Conservation (phyloP, 2,888 invertebrate genomes). For the Phyllotreta cruciferae region DNA sequence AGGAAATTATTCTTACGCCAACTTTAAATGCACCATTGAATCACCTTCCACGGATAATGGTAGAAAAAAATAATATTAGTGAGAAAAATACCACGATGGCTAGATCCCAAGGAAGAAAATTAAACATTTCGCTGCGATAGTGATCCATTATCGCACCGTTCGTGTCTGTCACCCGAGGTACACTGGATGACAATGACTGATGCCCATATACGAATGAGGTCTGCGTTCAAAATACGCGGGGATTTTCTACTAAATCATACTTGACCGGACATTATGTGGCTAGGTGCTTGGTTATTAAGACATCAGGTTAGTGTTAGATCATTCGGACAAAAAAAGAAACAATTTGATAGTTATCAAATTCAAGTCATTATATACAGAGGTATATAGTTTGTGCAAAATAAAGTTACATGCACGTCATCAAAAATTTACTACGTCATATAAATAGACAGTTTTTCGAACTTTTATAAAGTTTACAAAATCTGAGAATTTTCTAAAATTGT, state of each 20-base stretch:
- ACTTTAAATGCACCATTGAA: neutral
- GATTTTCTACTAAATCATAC: constrained; percentile 20
- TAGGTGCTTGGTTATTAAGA: constrained; percentile 7
- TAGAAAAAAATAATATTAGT: constrained; percentile 40
- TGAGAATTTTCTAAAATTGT: too few relatives aligned
- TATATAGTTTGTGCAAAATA: too few relatives aligned
- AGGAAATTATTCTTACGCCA: too few relatives aligned
- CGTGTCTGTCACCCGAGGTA: constrained; percentile 51
- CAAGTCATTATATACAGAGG: too few relatives aligned
- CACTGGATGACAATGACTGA: constrained; percentile 52
- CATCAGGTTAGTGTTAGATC: constrained; percentile 2
- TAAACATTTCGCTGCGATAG: constrained; percentile 47
- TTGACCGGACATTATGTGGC: neutral
- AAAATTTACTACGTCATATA: too few relatives aligned
- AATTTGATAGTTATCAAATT: too few relatives aligned
- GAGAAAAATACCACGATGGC: constrained; percentile 40
- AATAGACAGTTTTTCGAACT: too few relatives aligned
- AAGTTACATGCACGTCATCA: too few relatives aligned
- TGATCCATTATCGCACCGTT: constrained; percentile 54
- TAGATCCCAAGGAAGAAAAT: constrained; percentile 48
- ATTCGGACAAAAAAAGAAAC: constrained; percentile 1
- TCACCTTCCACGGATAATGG: constrained; percentile 30
- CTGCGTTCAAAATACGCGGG: constrained; percentile 31
- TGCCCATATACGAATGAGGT: constrained; percentile 47
- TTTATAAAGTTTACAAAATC: too few relatives aligned